These are phyloP conservation scores for Malacosoma neustria DNA, from an alignment of 2,888 invertebrate species.

Conservation along the genomic window DNA sequence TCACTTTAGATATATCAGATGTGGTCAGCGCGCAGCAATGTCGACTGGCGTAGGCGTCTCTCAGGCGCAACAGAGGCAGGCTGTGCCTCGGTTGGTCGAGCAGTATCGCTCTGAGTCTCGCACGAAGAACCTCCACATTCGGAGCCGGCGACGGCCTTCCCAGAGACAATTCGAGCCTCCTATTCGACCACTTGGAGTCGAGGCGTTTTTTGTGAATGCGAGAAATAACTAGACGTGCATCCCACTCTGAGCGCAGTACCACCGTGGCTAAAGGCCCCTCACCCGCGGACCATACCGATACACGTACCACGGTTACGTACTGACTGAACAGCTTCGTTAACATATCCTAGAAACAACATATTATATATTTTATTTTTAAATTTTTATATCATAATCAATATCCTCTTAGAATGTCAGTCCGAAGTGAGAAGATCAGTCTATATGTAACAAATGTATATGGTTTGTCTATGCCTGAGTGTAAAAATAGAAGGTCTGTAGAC, in stretches of 20 bases:
- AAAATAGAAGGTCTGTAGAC: too few species aligned
- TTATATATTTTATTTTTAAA: too few species aligned
- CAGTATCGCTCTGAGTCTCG: slow-evolving; percentile 82
- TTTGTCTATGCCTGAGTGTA: too few species aligned
- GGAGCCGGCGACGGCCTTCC: slow-evolving; percentile 76
- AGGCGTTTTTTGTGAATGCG: slow-evolving; percentile 88
- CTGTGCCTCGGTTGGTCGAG: slow-evolving; percentile 83
- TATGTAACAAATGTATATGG: too few species aligned
- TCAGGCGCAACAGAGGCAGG: slow-evolving; percentile 85
- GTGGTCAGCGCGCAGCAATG: slow-evolving; percentile 84
- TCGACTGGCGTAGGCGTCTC: slow-evolving; percentile 88
- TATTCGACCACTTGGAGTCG: slow-evolving; percentile 77
- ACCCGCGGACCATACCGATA: slow-evolving; percentile 50
- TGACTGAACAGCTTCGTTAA: slow-evolving; percentile 52
- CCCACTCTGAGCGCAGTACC: slow-evolving; percentile 80
- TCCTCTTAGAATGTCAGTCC: too few species aligned
- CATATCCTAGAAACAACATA: slow-evolving; percentile 52
- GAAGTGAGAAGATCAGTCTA: too few species aligned
- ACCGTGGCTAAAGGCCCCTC: slow-evolving; percentile 79
- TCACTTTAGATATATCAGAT: slow-evolving; percentile 82
- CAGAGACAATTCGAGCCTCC: slow-evolving; percentile 85
- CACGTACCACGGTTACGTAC: slow-evolving; percentile 47
- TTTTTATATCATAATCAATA: too few species aligned
- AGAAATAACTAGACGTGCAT: slow-evolving; percentile 84
- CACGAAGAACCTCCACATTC: slow-evolving; percentile 76